Evolutionary conservation across 2,797 vertebrate genomes (phyloP).

Genomic region (Crenichthys baileyi): DNA sequence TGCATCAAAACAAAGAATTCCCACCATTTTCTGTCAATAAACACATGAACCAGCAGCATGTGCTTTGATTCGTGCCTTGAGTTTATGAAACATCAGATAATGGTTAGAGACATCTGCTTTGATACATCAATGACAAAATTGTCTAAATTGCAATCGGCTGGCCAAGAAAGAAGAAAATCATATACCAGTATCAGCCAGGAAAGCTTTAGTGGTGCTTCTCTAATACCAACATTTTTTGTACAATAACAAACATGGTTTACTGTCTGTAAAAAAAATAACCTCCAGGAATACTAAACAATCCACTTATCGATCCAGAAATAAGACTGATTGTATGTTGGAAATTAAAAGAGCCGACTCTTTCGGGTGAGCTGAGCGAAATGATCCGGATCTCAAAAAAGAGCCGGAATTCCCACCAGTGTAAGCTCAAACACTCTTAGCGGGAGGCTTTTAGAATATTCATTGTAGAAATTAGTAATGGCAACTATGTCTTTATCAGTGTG

Average conservation of each 20-base stretch:
- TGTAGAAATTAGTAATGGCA: not conserved
- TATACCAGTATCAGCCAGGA: not conserved
- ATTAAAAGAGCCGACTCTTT: not conserved
- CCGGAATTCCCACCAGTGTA: constrained; percentile 3
- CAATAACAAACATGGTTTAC: not conserved
- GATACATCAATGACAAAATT: not conserved
- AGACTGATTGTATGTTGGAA: not conserved
- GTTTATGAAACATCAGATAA: not conserved
- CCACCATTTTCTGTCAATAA: not conserved
- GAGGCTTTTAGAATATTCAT: not conserved
- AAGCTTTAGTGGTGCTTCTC: not conserved
- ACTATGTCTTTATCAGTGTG: not conserved
- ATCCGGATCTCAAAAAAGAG: not conserved
- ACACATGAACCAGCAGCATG: not conserved
- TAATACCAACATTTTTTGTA: not conserved
- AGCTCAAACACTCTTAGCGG: constrained; percentile 4
- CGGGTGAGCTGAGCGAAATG: not conserved
- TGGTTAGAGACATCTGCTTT: not conserved
- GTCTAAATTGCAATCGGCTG: not conserved
- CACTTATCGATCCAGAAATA: not conserved
- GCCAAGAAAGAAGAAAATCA: not conserved
- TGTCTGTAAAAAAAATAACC: not conserved
- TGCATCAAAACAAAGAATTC: not conserved
- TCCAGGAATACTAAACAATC: not conserved
- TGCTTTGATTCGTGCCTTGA: not conserved